These are phyloP conservation scores for Actinemys pallida DNA, from an alignment of 2,113 vertebrate species.

Conservation along the genomic window DNA sequence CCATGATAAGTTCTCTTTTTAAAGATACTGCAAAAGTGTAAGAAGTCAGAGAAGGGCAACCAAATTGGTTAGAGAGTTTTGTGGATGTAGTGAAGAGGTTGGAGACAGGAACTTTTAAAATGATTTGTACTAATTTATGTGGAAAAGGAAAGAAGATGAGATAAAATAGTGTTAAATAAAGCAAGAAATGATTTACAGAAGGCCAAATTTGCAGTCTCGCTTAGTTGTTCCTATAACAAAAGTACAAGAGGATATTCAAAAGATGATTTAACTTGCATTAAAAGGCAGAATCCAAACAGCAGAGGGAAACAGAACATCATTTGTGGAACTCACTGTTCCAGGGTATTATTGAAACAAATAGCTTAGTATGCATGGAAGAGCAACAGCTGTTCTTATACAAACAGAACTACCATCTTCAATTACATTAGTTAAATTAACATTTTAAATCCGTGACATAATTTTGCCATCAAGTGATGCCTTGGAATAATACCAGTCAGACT, in stretches of 20 bases:
- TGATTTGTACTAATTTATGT: neutral
- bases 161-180: neutral
- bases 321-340: neutral
- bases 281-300: neutral
- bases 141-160: neutral
- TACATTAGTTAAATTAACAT: neutral
- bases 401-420: neutral
- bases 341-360: neutral
- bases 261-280: neutral
- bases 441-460: neutral
- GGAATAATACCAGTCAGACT: neutral
- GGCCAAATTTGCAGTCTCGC: neutral
- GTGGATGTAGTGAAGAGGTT: neutral
- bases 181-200: neutral
- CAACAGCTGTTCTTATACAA: neutral
- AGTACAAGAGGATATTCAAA: neutral
- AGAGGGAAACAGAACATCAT: neutral
- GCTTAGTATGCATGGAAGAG: neutral
- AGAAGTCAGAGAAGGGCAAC: neutral
- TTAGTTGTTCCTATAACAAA: neutral
- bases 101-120: neutral
- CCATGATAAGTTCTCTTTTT: neutral
- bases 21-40: neutral
- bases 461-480: neutral
- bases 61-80: neutral